These are phyloP conservation scores for Macrostomum lignano DNA, from an alignment of 1,140 invertebrate species.

Conservation along the genomic window DNA sequence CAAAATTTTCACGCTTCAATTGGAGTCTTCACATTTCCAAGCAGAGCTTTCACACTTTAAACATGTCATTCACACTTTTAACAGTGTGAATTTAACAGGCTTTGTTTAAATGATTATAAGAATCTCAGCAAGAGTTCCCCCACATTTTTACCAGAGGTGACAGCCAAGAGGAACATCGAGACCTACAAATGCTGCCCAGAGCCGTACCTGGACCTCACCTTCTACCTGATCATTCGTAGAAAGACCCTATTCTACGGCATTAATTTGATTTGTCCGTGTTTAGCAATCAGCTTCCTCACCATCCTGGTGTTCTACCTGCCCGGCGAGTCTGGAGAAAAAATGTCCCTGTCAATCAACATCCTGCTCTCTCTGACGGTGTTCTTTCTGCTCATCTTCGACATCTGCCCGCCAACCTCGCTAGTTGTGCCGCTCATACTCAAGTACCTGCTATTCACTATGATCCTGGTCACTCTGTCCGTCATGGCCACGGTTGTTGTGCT, in stretches of 20 bases:
- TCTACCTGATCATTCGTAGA: slow-evolving; percentile 17
- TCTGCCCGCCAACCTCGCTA: slow-evolving; percentile 74
- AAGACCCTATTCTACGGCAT: slow-evolving; percentile 28
- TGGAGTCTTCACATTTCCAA: too few relatives aligned
- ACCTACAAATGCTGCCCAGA: slow-evolving; percentile 19
- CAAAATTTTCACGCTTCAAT: too few relatives aligned
- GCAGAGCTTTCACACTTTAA: too few relatives aligned
- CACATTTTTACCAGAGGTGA: not conserved
- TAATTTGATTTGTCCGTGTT: slow-evolving; percentile 27
- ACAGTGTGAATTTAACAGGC: too few relatives aligned
- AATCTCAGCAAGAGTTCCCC: too few relatives aligned
- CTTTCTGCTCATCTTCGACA: slow-evolving; percentile 83
- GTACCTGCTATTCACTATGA: slow-evolving; percentile 5
- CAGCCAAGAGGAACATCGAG: slow-evolving; percentile 12
- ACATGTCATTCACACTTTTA: too few relatives aligned
- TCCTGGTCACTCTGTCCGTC: slow-evolving; percentile 4
- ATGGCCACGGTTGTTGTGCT: not conserved
- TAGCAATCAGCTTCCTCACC: slow-evolving; percentile 56
- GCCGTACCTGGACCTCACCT: slow-evolving; percentile 24
- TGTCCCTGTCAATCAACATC: slow-evolving; percentile 90
- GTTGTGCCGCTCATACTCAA: slow-evolving; percentile 1
- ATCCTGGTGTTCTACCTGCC: slow-evolving; percentile 91
- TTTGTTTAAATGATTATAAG: too few relatives aligned
- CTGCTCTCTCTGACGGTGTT: slow-evolving; percentile 96
- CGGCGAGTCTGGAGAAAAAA: slow-evolving; percentile 87